Base-by-base conservation (phyloP, 2,113 vertebrate species). In the Clinocottus analis region DNA sequence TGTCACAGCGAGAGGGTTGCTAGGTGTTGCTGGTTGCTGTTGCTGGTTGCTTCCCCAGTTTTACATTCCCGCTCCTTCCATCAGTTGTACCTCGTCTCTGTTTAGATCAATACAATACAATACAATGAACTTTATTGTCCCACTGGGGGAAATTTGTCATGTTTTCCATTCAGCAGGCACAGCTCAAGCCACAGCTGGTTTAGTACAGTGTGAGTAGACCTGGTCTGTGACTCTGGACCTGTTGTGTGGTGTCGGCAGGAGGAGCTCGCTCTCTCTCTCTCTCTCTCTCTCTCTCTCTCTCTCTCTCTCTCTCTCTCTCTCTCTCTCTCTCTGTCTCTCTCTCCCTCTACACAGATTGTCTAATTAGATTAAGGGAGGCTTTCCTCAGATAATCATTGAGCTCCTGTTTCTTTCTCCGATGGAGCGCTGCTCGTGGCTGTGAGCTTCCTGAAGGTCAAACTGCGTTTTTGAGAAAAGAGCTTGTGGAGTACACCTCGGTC, bases 321-420 rank as follows among this genome's bases (percentile, higher is more conserved):
- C 29, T 31, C 2, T 31, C 29, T 31, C 29, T 31, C 29, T 31
- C n/a, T n/a, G n/a, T n/a, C n/a, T n/a, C 29, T 31, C 29, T 31
- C 2, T 31, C 29, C 4, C 29, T 31, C 29, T 31, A n/a, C n/a
- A n/a, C n/a, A n/a, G n/a, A n/a, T 94, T 94, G 92, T 86, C 94
- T 95, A 96, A 97, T 97, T 96, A 96, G 96, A 96, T 97, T 96
- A 96, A 95, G 93, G 89, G 72, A 95, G 94, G 94, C 95, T 97
- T 96, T 96, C 94, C 94, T 93, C 91, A 95, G 96, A 95, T 97
- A 96, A 97, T 96, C 96, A 96, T 94, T 94, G 89, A 92, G 92
- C 93, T 94, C 86, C 82, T 86, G 84, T 83, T 86, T 94, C 94
- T 95, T 94, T 90, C 91, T 93, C 79, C 89, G 84, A 93, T 94